Conservation (phyloP, 2,113 vertebrate species). For the Macheiramphus alcinus region DNA sequence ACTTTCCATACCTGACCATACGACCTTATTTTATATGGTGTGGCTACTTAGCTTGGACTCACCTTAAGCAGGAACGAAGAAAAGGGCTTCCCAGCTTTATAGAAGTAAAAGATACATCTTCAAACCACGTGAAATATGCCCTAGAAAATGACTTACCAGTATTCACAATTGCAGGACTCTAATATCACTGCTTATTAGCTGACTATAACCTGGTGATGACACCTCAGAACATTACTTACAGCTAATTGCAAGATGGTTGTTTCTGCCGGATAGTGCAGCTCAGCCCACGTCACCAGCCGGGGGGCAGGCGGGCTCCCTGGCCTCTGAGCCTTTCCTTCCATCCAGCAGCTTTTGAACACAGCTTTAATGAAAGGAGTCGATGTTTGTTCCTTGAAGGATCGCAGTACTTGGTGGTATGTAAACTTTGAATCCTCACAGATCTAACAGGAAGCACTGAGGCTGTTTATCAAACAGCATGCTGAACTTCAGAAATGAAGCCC, state of each 20-base stretch:
- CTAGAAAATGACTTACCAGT: background rate
- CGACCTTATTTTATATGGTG: accelerated
- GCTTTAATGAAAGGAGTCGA: background rate
- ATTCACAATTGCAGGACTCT: background rate
- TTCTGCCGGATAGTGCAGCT: accelerated
- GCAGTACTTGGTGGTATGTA: accelerated
- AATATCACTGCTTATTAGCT: background rate
- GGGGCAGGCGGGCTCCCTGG: accelerated
- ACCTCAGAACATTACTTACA: background rate
- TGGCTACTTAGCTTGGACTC: background rate
- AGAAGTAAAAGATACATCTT: background rate
- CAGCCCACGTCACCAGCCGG: accelerated
- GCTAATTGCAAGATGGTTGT: background rate
- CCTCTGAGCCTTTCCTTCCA: background rate
- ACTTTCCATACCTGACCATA: background rate
- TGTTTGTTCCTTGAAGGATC: background rate
- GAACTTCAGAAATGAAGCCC: background rate
- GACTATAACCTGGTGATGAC: background rate
- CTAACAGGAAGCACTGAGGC: background rate
- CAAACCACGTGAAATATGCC: background rate
- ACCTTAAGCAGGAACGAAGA: background rate
- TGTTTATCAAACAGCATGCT: background rate
- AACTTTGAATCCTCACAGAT: background rate
- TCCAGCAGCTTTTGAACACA: background rate
- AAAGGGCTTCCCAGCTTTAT: background rate